These are phyloP conservation scores for Pseudocheirus occidentalis DNA, from an alignment of 2,797 vertebrate species.

Conservation along the genomic window DNA sequence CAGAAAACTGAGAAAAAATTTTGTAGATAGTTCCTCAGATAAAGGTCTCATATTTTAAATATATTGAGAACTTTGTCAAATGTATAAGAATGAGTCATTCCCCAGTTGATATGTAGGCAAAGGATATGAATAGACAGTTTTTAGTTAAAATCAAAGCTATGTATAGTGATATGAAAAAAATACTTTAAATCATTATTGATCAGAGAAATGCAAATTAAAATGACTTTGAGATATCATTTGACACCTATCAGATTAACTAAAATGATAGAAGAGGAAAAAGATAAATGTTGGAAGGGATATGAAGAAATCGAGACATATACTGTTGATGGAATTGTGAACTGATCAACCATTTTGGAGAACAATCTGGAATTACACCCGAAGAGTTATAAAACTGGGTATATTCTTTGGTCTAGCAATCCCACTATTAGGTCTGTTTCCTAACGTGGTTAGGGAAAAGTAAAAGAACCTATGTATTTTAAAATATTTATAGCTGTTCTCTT, in stretches of 20 bases:
- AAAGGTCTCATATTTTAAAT: not conserved
- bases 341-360: not conserved
- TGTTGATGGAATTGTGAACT: not conserved
- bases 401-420: not conserved
- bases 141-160: not conserved
- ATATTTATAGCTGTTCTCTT: not conserved
- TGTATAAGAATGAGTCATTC: not conserved
- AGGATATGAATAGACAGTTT: not conserved
- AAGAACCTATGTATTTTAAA: not conserved
- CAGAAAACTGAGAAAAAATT: not conserved
- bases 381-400: not conserved
- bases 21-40: not conserved
- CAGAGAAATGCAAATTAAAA: not conserved
- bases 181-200: not conserved
- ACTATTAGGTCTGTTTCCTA: not conserved
- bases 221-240: not conserved
- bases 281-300: not conserved
- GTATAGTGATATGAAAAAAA: not conserved
- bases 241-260: not conserved
- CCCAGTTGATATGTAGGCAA: not conserved
- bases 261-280: not conserved
- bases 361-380: not conserved
- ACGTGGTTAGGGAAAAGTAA: not conserved
- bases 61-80: not conserved
- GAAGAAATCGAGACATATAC: not conserved